These are phyloP conservation scores for Leptinotarsa undecemlineata DNA, from an alignment of 1,140 invertebrate species.

Conservation along the genomic window DNA sequence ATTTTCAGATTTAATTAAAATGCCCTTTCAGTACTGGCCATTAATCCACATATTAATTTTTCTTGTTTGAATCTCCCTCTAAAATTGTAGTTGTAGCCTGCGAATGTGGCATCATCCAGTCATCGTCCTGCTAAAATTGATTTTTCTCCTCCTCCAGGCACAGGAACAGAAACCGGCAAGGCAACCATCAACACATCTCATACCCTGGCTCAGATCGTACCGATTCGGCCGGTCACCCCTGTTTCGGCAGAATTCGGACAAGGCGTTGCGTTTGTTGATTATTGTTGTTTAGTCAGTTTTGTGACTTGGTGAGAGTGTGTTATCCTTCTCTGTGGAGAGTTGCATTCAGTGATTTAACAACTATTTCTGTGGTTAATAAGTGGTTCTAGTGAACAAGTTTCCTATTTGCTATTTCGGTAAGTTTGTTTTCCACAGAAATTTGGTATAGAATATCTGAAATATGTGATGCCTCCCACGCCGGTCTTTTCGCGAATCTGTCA, in stretches of 20 bases:
- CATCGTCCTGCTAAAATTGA: neutral
- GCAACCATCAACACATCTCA: conserved; percentile 15
- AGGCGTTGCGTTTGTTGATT: conserved; percentile 22
- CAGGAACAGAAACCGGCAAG: conserved; percentile 4
- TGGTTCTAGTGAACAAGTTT: conserved; percentile 14
- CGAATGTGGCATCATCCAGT: neutral
- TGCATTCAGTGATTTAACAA: conserved; percentile 16
- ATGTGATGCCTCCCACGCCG: conserved; percentile 26
- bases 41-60: neutral
- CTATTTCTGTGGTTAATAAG: conserved; percentile 13
- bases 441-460: neutral
- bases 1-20: too few relatives aligned
- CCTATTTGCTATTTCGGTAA: neutral
- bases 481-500: conserved; percentile 24
- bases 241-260: conserved; percentile 13
- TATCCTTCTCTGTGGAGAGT: neutral
- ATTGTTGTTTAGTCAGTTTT: conserved; percentile 26
- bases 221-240: conserved; percentile 5
- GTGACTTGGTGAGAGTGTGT: conserved; percentile 13
- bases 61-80: neutral
- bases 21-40: too few relatives aligned
- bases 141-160: neutral
- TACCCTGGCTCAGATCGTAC: conserved; percentile 1
- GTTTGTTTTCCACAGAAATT: neutral
- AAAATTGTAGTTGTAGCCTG: neutral